Conservation (phyloP, 2,113 vertebrate species). For the Electrona antarctica region DNA sequence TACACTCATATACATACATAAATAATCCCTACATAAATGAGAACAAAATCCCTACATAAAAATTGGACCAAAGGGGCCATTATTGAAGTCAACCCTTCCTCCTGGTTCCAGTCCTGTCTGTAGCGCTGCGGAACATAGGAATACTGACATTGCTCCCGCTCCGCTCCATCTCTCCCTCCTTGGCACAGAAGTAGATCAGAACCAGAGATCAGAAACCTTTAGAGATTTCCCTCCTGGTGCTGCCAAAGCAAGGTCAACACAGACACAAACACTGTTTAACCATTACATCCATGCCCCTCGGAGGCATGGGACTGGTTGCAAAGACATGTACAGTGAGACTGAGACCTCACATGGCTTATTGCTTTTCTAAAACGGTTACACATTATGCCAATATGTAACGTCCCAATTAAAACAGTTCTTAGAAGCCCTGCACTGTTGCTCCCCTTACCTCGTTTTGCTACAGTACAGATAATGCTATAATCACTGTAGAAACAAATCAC, state of each 20-base stretch:
- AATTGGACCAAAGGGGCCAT: slow-evolving; percentile 63
- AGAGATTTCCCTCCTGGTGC: slow-evolving; percentile 23
- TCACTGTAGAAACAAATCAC: no score
- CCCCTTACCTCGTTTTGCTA: no score
- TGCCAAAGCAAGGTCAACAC: slow-evolving; percentile 23
- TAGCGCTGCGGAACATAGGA: slow-evolving; percentile 58
- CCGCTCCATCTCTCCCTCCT: slow-evolving; percentile 27
- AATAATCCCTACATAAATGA: no score
- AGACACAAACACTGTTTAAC: not conserved
- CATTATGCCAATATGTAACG: no score
- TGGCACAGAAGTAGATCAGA: slow-evolving; percentile 46
- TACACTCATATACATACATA: slow-evolving; percentile 4
- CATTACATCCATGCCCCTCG: not conserved
- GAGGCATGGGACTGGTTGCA: no score
- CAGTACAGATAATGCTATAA: no score
- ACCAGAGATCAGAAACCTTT: slow-evolving; percentile 29
- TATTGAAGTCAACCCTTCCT: slow-evolving; percentile 61
- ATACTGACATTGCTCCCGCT: slow-evolving; percentile 31
- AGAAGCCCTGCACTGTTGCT: no score
- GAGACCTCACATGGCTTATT: no score
- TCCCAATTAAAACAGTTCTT: no score
- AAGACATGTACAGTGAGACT: no score
- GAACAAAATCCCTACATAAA: not conserved
- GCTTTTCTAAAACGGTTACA: no score
- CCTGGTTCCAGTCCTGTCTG: slow-evolving; percentile 43